Evolutionary conservation across 2,888 invertebrate species (phyloP).

Genomic region (Phyllotreta cruciferae): DNA sequence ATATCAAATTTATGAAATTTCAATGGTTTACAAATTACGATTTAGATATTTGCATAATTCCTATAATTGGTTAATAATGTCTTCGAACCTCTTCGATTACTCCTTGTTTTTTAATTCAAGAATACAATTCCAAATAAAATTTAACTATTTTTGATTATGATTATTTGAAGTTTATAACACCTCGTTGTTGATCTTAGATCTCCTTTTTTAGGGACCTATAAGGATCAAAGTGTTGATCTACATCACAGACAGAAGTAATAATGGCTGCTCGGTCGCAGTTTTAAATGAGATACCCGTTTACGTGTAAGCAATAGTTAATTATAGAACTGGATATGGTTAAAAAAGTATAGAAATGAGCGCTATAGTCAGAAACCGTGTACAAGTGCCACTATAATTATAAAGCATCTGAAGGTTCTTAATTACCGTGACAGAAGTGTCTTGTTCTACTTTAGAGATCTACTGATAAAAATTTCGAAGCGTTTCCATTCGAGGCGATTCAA

Average conservation of each 20-base stretch:
- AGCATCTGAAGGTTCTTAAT: conserved; percentile 47
- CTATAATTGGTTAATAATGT: too few relatives aligned
- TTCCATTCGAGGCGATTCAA: conserved; percentile 38
- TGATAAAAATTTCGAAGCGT: conserved; percentile 41
- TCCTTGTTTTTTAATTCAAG: too few relatives aligned
- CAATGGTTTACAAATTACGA: too few relatives aligned
- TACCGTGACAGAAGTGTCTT: conserved; percentile 54
- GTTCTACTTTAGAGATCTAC: conserved; percentile 44
- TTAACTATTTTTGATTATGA: too few relatives aligned
- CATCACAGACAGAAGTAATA: conserved; percentile 22
- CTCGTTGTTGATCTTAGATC: neutral
- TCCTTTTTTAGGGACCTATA: neutral
- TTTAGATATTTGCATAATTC: too few relatives aligned
- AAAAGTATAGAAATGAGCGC: conserved; percentile 43
- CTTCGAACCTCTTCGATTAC: too few relatives aligned
- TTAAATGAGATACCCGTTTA: conserved; percentile 35
- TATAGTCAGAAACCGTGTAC: conserved; percentile 51
- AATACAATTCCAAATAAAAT: too few relatives aligned
- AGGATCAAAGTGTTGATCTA: neutral
- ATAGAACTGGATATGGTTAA: conserved; percentile 45
- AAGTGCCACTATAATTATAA: conserved; percentile 53
- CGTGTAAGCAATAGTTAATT: conserved; percentile 43
- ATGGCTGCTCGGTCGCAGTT: conserved; percentile 25
- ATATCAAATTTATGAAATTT: too few relatives aligned
- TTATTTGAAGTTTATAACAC: neutral